Conservation (phyloP, 2,113 vertebrate species). For the Pollimyrus isidori region DNA sequence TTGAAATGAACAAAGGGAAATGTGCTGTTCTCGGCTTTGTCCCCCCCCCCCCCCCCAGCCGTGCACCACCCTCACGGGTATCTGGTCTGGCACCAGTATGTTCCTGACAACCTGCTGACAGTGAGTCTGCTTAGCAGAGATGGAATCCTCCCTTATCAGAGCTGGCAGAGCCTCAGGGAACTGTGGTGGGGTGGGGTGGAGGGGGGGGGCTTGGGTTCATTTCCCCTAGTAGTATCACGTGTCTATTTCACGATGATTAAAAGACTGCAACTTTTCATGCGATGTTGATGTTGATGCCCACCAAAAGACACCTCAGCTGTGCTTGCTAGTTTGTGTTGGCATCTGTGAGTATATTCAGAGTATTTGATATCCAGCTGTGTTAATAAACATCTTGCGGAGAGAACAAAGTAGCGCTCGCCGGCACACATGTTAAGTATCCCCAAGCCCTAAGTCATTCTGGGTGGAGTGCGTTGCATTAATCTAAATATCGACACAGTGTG, state of each 20-base stretch:
- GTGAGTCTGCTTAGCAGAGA: not conserved
- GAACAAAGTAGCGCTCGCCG: not conserved
- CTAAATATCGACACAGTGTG: not conserved
- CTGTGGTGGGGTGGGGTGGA: not conserved
- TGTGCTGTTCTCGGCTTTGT: not conserved
- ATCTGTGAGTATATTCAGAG: not conserved
- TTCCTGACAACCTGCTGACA: not conserved
- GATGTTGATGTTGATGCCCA: not conserved
- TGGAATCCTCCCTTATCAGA: not conserved
- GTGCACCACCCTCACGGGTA: not conserved
- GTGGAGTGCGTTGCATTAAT: not conserved
- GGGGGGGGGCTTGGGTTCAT: not conserved
- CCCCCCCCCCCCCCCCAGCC: not conserved
- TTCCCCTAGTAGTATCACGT: not conserved
- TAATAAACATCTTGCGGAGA: not conserved
- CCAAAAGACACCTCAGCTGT: not conserved
- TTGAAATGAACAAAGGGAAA: not conserved
- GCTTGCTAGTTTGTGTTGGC: not conserved
- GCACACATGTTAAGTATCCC: not conserved
- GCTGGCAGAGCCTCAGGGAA: not conserved
- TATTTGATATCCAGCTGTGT: not conserved
- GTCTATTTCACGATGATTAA: not conserved
- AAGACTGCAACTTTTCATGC: not conserved
- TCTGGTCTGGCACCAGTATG: not conserved
- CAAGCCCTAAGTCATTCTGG: not conserved